phyloP scores from a whole-genome alignment of 2,888 invertebrate genomes.

The Parnassius orleans region DNA sequence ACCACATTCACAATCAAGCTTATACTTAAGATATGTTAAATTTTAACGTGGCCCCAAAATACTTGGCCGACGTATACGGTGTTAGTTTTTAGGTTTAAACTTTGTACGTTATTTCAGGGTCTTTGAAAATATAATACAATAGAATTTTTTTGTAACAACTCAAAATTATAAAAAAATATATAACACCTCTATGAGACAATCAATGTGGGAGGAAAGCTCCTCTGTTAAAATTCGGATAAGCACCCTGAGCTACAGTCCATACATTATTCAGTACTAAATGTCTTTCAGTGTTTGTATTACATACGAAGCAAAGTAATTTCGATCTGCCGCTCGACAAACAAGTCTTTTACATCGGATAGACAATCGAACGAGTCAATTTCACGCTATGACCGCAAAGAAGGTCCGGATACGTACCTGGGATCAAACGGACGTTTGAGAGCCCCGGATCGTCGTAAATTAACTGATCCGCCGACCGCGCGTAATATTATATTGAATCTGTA shows the following conservation, averaged over 20 bases:
- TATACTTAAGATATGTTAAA: no score
- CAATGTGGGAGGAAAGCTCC: no score
- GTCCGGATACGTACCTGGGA: slow-evolving; percentile 42
- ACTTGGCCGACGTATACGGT: no score
- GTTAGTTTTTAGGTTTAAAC: no score
- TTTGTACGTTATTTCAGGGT: no score
- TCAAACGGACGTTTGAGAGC: slow-evolving; percentile 45
- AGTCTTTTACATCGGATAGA: slow-evolving; percentile 53
- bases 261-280: slow-evolving; percentile 15
- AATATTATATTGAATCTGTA: slow-evolving; percentile 30
- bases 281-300: slow-evolving; percentile 19
- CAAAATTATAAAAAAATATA: no score
- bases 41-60: no score
- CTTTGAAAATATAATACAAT: no score
- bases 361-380: slow-evolving; percentile 70
- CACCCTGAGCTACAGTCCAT: slow-evolving; percentile 1
- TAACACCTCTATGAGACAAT: no score
- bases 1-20: no score
- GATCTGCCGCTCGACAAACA: slow-evolving; percentile 41
- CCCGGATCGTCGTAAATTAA: slow-evolving; percentile 47
- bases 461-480: slow-evolving; percentile 28
- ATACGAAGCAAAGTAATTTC: slow-evolving; percentile 37
- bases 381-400: slow-evolving; percentile 59
- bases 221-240: no score
- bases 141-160: no score